Base-by-base conservation (phyloP, 2,797 vertebrate genomes). In the Uromys caudimaculatus region DNA sequence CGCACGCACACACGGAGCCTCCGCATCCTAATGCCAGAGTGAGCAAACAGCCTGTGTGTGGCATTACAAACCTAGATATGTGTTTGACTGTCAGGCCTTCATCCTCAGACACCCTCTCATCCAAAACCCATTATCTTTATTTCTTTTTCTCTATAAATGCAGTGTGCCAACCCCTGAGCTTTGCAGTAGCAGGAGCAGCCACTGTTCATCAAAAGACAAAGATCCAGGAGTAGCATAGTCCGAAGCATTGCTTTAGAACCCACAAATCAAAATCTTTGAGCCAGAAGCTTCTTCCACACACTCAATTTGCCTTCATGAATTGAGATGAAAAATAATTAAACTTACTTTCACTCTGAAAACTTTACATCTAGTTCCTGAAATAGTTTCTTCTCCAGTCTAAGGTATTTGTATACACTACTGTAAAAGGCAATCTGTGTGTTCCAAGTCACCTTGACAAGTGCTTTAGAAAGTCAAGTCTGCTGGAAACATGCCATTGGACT, bases 171-270 rank as follows among this genome's bases (percentile, higher is more conserved):
- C 16, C 41, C 4, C 0, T 44, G 38, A 82, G 78, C 94, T 95
- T 64, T 71, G 71, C 93, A 86, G 44, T 92, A 86, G 50, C 52
- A 38, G 4, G 60, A 71, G 35, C 32, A 71, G 41, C 79, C 13
- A 67, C 41, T 73, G 50, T 62, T 96, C 69, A 17, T 95, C 44
- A 79, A 77, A 97, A 77, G 89, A 91, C 32, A 69, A 38, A 52
- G 58, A 7, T 90, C 60, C 52, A 62, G 77, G 41, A 91, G 56
- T 44, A 88, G 62, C 16, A 77, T 3, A 58, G 67, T 94, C 50
- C 75, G 27, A 38, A 21, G 12, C 71, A 71, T 94, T 29, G 83
- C 11, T 23, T 86, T 35, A 44, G 35, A 58, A 32, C 24, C n/a
- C 44, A 29, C 1, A 50, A 3, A 19, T 2, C 10, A 19, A 69